A percentile compares a stretch with the other conserved stretches of the same genome.
Conservation (phyloP, 2,797 vertebrate genomes). For the Tympanoctomys barrerae region DNA sequence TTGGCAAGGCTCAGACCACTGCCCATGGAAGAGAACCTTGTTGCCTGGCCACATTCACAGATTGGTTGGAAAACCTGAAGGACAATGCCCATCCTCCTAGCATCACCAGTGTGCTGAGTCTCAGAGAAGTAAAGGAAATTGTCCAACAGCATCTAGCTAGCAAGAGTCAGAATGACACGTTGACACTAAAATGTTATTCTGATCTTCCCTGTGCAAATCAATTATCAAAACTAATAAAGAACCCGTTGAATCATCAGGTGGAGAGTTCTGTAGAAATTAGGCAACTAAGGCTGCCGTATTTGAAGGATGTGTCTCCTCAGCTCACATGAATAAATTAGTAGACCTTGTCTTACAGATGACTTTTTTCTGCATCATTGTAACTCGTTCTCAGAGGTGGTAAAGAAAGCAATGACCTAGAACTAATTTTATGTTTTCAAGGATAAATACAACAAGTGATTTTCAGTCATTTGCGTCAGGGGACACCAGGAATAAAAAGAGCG, state of each 20-base stretch:
- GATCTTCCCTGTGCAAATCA: not conserved
- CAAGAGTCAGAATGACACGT: not conserved
- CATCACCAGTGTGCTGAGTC: not conserved
- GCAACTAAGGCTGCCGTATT: not conserved
- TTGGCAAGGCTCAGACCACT: not conserved
- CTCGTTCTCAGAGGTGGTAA: conserved; percentile 28
- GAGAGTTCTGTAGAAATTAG: not conserved
- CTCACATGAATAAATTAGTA: not conserved
- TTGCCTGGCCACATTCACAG: not conserved
- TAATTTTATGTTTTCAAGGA: conserved; percentile 29
- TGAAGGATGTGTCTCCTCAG: not conserved
- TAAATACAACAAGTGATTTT: conserved; percentile 16
- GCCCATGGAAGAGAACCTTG: not conserved
- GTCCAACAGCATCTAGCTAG: not conserved
- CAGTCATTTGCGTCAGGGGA: not conserved
- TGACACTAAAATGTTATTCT: not conserved
- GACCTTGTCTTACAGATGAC: conserved; percentile 6
- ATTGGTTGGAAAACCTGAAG: not conserved
- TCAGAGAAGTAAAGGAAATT: not conserved
- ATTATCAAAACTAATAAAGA: not conserved
- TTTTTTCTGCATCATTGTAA: not conserved
- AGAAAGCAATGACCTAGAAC: not conserved
- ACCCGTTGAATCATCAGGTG: not conserved
- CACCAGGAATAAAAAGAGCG: not conserved
- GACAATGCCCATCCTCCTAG: not conserved